Evolutionary conservation across 2,113 vertebrate species (phyloP).

Genomic region (Sinocyclocheilus anophthalmus): DNA sequence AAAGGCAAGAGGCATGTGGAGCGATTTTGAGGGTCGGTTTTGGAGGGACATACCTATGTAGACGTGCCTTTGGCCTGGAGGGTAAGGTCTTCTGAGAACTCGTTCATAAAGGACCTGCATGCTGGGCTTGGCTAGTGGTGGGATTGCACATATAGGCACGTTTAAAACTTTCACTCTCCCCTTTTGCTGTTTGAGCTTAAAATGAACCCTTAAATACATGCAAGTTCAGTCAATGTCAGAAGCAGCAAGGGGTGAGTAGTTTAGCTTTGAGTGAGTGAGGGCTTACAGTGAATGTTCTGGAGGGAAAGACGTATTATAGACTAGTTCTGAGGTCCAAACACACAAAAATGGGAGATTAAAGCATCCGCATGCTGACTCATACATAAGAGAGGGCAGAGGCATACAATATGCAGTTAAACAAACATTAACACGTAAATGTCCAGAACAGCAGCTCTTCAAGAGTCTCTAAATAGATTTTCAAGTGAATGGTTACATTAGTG

Average conservation of each 20-base stretch:
- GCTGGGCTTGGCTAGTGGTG: constrained; percentile 98
- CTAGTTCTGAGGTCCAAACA: neutral
- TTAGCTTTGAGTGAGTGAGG: constrained; percentile 13
- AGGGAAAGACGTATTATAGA: neutral
- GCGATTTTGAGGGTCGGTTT: constrained; percentile 34
- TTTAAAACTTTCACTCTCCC: constrained; percentile 77
- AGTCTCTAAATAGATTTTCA: neutral
- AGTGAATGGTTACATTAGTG: neutral
- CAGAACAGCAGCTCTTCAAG: neutral
- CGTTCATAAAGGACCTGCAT: constrained; percentile 99
- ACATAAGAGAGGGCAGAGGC: neutral
- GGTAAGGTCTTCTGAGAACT: constrained; percentile 99
- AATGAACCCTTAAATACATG: constrained; percentile 42
- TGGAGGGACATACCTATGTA: constrained; percentile 90
- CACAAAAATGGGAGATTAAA: neutral
- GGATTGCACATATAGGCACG: constrained; percentile 94
- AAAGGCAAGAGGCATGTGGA: constrained; percentile 32
- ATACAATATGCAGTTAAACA: neutral
- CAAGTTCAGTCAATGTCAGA: neutral
- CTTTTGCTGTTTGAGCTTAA: constrained; percentile 54
- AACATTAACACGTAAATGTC: neutral
- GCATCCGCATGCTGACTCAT: neutral
- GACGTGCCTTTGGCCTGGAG: constrained; percentile 88
- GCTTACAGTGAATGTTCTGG: neutral
- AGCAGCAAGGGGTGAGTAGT: constrained; percentile 5